Evolutionary conservation across 1,140 invertebrate species (phyloP).

Genomic region (Antheraea mylitta): DNA sequence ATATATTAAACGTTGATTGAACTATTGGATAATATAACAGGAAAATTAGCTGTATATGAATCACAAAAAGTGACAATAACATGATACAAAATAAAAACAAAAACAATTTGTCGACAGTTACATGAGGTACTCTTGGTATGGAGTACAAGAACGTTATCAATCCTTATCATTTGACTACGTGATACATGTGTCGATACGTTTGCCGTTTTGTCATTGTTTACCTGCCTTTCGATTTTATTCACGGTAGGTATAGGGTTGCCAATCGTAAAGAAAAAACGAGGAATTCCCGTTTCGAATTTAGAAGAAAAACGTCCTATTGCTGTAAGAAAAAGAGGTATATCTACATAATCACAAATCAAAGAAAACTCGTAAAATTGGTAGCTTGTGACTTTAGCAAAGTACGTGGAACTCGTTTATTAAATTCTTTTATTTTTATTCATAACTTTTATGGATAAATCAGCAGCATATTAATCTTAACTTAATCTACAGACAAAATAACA

Average conservation of each 20-base stretch:
- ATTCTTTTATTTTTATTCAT: no score
- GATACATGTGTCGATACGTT: background rate
- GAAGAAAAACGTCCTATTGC: background rate
- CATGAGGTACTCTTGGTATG: background rate
- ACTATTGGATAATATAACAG: background rate
- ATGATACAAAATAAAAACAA: background rate
- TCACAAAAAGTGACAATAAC: background rate
- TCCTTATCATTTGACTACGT: background rate
- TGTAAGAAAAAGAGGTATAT: no score
- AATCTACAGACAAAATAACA: no score
- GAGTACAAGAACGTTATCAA: constrained; percentile 1
- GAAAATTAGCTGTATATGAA: background rate
- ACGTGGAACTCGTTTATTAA: no score
- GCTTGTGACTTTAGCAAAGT: no score
- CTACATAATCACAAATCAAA: no score
- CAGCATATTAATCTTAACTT: no score
- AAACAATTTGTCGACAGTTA: background rate
- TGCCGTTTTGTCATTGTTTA: background rate
- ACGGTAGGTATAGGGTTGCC: background rate
- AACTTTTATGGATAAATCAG: no score
- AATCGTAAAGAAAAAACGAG: background rate
- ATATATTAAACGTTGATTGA: no score
- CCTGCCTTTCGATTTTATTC: background rate
- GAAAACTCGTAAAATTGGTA: no score
- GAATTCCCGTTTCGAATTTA: background rate